A percentile compares a stretch with the other conserved stretches of the same genome.
Evolutionary conservation across 30 jellyfish, hydroid and myxozoan genomes (phyloP).

Genomic region (Nemopilema nomurai): DNA sequence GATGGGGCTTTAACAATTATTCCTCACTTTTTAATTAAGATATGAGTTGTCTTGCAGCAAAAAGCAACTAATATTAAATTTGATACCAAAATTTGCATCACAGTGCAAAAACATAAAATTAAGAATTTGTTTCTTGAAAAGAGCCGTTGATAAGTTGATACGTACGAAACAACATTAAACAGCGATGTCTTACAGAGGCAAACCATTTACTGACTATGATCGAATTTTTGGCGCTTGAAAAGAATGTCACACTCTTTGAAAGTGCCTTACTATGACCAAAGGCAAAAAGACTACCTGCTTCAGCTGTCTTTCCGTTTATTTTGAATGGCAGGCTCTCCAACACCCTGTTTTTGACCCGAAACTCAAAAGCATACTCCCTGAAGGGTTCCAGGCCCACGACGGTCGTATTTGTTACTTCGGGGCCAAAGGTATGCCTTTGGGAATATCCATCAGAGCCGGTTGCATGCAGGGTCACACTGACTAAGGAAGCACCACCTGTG

Average conservation of each 20-base stretch:
- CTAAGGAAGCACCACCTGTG: conserved; percentile 60
- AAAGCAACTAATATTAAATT: too few relatives aligned
- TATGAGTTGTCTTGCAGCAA: too few relatives aligned
- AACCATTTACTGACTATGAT: too few relatives aligned
- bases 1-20: background rate
- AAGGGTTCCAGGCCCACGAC: conserved; percentile 46
- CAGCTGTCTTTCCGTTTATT: conserved; percentile 32
- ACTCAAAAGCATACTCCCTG: conserved; percentile 42
- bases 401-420: conserved; percentile 13
- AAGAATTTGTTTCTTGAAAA: too few relatives aligned
- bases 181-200: too few relatives aligned
- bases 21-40: too few relatives aligned
- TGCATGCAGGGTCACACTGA: background rate
- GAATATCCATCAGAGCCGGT: background rate
- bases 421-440: background rate
- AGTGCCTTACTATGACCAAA: background rate
- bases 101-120: too few relatives aligned
- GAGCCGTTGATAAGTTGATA: too few relatives aligned
- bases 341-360: conserved; percentile 56
- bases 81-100: too few relatives aligned
- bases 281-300: conserved; percentile 55
- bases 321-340: conserved; percentile 37
- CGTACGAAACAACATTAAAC: too few relatives aligned
- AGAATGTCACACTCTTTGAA: too few relatives aligned
- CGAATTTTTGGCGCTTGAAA: too few relatives aligned